Evolutionary conservation across 2,113 vertebrate species (phyloP).

Genomic region (Coryphaenoides rupestris): DNA sequence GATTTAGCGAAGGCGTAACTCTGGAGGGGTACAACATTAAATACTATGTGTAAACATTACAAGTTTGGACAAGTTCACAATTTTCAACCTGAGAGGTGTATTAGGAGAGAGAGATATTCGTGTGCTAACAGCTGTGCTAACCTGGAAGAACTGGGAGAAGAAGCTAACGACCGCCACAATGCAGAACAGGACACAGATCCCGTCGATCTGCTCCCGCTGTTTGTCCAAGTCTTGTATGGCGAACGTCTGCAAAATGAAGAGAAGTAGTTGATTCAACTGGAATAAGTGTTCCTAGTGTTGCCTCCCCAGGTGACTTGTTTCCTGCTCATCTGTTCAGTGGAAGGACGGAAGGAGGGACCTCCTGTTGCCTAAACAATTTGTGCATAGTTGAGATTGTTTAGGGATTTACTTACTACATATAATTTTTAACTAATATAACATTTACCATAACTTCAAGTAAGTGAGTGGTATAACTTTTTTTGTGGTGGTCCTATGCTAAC

Average conservation of each 20-base stretch:
- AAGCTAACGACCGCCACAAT: constrained; percentile 64
- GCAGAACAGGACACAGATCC: constrained; percentile 70
- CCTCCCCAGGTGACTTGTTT: not conserved
- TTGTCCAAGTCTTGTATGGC: constrained; percentile 52
- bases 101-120: too few species aligned
- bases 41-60: too few species aligned
- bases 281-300: not conserved
- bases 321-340: not conserved
- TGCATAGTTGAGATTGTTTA: too few species aligned
- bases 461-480: too few species aligned
- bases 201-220: constrained; percentile 62
- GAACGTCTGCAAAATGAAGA: constrained; percentile 64
- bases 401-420: too few species aligned
- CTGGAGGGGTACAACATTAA: constrained; percentile 34
- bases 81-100: too few species aligned
- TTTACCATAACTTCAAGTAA: too few species aligned
- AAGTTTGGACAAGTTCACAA: too few species aligned
- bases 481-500: too few species aligned
- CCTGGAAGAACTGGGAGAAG: constrained; percentile 74
- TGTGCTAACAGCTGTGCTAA: constrained; percentile 19
- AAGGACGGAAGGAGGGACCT: not conserved
- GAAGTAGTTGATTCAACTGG: too few species aligned
- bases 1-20: constrained; percentile 74
- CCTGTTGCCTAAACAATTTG: too few species aligned
- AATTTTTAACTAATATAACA: too few species aligned